These are phyloP conservation scores for Chelon auratus DNA, from an alignment of 2,797 vertebrate species.

Conservation along the genomic window DNA sequence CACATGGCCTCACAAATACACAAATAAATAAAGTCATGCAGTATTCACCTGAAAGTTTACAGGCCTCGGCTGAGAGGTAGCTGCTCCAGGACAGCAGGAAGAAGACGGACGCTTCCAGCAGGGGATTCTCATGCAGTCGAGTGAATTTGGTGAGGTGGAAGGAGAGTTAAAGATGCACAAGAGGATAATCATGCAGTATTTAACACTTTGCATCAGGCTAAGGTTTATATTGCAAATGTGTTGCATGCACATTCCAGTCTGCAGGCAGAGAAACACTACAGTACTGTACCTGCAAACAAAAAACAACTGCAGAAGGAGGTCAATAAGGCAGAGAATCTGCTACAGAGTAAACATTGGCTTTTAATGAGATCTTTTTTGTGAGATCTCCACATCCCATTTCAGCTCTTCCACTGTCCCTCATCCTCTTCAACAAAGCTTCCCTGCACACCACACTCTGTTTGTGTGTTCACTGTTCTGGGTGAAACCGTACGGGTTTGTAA, in stretches of 20 bases:
- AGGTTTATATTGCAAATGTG: constrained; percentile 4
- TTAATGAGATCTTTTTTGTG: constrained; percentile 30
- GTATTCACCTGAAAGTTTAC: constrained; percentile 87
- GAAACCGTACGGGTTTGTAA: not conserved
- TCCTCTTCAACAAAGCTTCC: constrained; percentile 8
- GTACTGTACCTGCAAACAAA: constrained; percentile 20
- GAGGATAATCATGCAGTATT: constrained; percentile 21
- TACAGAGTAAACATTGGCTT: constrained; percentile 16
- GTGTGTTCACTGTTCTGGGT: constrained; percentile 8
- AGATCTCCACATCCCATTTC: constrained; percentile 21
- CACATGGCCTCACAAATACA: constrained; percentile 29
- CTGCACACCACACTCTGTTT: constrained; percentile 10
- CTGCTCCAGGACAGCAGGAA: constrained; percentile 91
- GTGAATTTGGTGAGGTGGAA: constrained; percentile 91
- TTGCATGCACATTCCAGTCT: constrained; percentile 8
- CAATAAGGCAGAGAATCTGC: constrained; percentile 22
- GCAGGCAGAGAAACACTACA: constrained; percentile 24
- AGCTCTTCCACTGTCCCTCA: constrained; percentile 17
- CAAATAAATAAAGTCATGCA: not conserved
- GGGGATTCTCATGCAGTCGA: constrained; percentile 85
- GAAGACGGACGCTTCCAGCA: constrained; percentile 89
- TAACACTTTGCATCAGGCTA: constrained; percentile 7
- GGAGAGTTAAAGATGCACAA: constrained; percentile 80
- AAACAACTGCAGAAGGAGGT: constrained; percentile 26
- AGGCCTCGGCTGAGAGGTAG: constrained; percentile 89